Evolutionary conservation across 2,888 invertebrate species (phyloP), one percentile per base, ranked within the genome.

Genomic region (Scaptomyza polygonia): DNA sequence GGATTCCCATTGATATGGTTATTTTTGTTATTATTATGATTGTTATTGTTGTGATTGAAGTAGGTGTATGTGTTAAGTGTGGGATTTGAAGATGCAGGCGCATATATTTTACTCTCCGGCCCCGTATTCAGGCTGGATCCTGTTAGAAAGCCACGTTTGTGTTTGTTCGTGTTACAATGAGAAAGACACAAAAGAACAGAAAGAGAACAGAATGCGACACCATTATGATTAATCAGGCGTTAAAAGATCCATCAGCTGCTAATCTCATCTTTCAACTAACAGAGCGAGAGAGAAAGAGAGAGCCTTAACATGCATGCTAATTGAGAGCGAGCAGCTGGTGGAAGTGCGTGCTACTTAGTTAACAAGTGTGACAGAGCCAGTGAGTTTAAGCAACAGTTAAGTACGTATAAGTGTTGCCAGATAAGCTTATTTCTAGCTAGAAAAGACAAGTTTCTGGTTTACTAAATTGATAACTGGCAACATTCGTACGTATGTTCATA

Each of bases 41-140:
- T 73, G 56, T 71, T 69, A 61, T 72, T 74, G 54, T 63, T 66
- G 59, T 73, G 69, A 74, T 53, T 69, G 21, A 74, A 74, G 61
- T 89, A 90, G 67, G 89, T 81, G 70, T 89, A 90, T 32, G 91
- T 88, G 65, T 91, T 90, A 56, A 88, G 85, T 66, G 90, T 88
- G 67, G 91, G 91, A 83, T 91, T 91, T 71, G 91, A 91, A 83
- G 89, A 88, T 52, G 86, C 86, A 39, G 86, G 74, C 81, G 86
- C 71, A 66, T 82, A 75, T 66, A 89, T 80, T 72, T 88, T 86
- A 73, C 91, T 90, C 65, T 92, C 91, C 21, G 91, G 89, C 61
- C 91, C 91, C 65, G 91, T 91, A 78, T 91, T 91, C 43, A 91
- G 70, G 72, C 90, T 91, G 63, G 91, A 89, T 91, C 92, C 92